phyloP scores from a whole-genome alignment of 92 coral and sea anemone species.

The Plumapathes pennacea region DNA sequence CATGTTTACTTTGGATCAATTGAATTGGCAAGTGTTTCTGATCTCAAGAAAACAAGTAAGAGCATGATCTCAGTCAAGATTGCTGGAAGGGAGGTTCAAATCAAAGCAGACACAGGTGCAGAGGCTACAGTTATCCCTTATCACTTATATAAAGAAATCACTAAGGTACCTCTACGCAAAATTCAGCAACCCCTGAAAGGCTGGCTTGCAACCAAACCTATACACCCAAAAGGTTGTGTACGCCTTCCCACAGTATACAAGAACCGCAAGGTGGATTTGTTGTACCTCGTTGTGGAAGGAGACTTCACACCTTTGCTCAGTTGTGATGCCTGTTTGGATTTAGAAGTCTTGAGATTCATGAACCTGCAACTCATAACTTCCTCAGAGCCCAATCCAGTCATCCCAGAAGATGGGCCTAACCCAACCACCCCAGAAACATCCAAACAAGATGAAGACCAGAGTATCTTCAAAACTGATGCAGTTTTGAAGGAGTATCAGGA shows the following conservation, averaged over 20 bases:
- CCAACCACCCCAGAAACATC: conserved; percentile 7
- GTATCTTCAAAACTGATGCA: conserved; percentile 32
- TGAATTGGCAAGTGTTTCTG: conserved; percentile 42
- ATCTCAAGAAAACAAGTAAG: conserved; percentile 1
- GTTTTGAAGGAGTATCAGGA: conserved; percentile 6
- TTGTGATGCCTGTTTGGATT: conserved; percentile 61
- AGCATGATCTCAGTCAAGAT: conserved; percentile 28
- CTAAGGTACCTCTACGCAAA: conserved; percentile 43
- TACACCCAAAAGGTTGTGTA: conserved; percentile 39
- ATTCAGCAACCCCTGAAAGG: conserved; percentile 53
- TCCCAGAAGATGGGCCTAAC: not conserved
- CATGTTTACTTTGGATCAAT: conserved; percentile 53
- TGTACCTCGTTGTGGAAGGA: conserved; percentile 43
- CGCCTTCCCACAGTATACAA: conserved; percentile 41
- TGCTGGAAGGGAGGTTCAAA: conserved; percentile 22
- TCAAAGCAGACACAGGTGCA: conserved; percentile 58
- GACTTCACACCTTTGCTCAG: conserved; percentile 57
- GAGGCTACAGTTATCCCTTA: conserved; percentile 66
- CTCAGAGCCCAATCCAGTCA: conserved; percentile 7
- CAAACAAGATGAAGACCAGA: conserved; percentile 2
- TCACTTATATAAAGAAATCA: conserved; percentile 39
- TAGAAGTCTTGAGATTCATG: conserved; percentile 67
- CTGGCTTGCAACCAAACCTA: conserved; percentile 55
- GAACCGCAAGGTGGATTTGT: conserved; percentile 25
- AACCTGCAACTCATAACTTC: conserved; percentile 23